Conservation (phyloP, 2,797 vertebrate species). For the Sylvilagus floridanus region DNA sequence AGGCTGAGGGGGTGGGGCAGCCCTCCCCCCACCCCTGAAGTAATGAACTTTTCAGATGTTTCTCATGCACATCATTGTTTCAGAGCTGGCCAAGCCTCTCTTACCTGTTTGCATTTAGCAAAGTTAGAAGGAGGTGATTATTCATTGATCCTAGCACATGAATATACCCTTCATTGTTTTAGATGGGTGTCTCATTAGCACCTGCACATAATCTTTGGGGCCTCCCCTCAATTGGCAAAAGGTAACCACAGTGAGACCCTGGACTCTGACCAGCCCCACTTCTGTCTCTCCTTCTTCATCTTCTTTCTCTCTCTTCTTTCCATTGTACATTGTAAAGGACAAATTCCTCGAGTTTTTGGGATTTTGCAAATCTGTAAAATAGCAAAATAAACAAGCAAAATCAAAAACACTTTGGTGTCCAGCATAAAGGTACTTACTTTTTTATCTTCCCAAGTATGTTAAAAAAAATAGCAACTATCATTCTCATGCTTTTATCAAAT, state of each 20-base stretch:
- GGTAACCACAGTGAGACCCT: background rate
- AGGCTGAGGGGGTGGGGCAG: background rate
- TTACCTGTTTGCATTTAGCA: slow-evolving; percentile 29
- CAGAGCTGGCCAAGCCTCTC: slow-evolving; percentile 29
- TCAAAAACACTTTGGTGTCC: no score
- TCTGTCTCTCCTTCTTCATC: no score
- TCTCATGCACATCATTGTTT: slow-evolving; percentile 44
- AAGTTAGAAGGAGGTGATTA: slow-evolving; percentile 24
- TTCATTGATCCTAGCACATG: slow-evolving; percentile 37
- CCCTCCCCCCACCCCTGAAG: background rate
- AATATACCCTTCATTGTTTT: background rate
- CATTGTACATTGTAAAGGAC: no score
- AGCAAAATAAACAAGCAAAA: no score
- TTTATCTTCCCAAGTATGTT: no score
- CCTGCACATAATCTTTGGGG: background rate
- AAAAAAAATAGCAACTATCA: no score
- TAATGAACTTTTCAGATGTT: slow-evolving; percentile 3
- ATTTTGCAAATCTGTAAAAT: no score
- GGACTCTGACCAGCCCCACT: background rate
- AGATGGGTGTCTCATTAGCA: background rate
- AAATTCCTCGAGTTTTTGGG: no score
- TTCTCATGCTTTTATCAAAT: no score
- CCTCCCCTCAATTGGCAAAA: background rate
- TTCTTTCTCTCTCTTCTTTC: no score
- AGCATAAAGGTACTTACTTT: no score